Conservation (phyloP, 2,113 vertebrate species). For the Tragelaphus strepsiceros region DNA sequence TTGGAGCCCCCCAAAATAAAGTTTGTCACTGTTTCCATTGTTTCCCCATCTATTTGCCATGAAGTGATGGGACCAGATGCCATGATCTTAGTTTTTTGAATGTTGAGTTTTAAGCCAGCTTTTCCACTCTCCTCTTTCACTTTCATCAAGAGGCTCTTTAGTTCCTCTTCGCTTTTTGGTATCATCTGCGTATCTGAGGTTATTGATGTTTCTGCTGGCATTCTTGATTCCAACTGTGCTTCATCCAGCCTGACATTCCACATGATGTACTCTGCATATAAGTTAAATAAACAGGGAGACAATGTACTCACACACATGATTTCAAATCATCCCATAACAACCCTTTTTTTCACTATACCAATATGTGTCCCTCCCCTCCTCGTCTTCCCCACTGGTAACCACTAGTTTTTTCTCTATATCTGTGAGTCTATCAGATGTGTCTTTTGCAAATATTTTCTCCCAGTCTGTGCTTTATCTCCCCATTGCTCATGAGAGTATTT, state of each 20-base stretch:
- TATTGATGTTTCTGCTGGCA: neutral
- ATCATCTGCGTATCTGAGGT: neutral
- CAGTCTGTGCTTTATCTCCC: neutral
- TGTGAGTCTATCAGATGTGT: neutral
- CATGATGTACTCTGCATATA: neutral
- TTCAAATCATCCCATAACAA: neutral
- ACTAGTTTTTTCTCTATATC: neutral
- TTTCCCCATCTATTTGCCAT: neutral
- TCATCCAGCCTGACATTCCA: neutral
- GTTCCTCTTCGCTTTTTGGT: neutral
- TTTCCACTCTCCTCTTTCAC: neutral
- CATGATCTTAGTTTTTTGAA: neutral
- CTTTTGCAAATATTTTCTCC: neutral
- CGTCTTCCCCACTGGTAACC: neutral
- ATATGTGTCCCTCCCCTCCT: neutral
- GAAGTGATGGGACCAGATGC: neutral
- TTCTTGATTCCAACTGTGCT: neutral
- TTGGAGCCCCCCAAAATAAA: fast-evolving
- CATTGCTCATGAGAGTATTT: neutral
- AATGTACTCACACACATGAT: neutral
- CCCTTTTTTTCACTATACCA: neutral
- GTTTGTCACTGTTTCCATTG: neutral
- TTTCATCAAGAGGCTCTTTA: neutral
- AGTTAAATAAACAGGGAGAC: neutral
- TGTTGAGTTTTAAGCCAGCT: neutral